Percentiles rank a stretch among this genome's conserved stretches.
Conservation (phyloP, 92 coral and sea anemone species). For the Umimayanthus kanabou region DNA sequence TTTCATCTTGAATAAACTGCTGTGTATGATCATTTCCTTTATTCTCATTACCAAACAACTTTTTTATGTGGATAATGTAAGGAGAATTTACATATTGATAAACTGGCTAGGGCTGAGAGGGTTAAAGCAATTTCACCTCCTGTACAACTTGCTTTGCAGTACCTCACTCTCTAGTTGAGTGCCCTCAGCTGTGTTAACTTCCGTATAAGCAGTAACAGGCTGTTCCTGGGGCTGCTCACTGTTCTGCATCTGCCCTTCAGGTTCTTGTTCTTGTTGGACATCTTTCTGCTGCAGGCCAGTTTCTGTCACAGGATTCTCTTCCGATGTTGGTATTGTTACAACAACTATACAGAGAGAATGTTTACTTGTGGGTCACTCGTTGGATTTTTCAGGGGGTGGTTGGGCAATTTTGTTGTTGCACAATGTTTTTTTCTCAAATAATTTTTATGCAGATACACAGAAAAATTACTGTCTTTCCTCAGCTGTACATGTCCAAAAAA, state of each 20-base stretch:
- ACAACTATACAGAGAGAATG: constrained; percentile 10
- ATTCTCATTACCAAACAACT: too few species aligned
- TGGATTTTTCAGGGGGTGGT: not conserved
- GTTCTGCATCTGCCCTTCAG: not conserved
- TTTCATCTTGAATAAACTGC: too few species aligned
- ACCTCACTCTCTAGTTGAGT: constrained; percentile 29
- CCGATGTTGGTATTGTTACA: constrained; percentile 28
- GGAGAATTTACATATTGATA: too few species aligned
- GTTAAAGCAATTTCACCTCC: too few species aligned
- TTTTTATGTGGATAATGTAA: too few species aligned
- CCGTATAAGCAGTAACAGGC: constrained; percentile 14
- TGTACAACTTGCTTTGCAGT: not conserved
- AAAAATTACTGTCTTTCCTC: too few species aligned
- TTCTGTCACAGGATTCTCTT: constrained; percentile 22
- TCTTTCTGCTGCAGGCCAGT: constrained; percentile 9
- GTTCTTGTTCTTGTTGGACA: constrained; percentile 10
- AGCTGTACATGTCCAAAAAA: too few species aligned
- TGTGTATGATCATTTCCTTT: too few species aligned
- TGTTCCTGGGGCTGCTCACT: constrained; percentile 29
- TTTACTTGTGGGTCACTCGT: not conserved
- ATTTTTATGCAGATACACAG: too few species aligned
- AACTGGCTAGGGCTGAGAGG: too few species aligned
- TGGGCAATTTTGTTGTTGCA: too few species aligned
- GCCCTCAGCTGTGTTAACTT: constrained; percentile 31
- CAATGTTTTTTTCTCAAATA: too few species aligned